Evolutionary conservation across 2,113 vertebrate genomes (phyloP), one percentile per base, ranked within the genome.

Genomic region (Nothobranchius kuhntae): DNA sequence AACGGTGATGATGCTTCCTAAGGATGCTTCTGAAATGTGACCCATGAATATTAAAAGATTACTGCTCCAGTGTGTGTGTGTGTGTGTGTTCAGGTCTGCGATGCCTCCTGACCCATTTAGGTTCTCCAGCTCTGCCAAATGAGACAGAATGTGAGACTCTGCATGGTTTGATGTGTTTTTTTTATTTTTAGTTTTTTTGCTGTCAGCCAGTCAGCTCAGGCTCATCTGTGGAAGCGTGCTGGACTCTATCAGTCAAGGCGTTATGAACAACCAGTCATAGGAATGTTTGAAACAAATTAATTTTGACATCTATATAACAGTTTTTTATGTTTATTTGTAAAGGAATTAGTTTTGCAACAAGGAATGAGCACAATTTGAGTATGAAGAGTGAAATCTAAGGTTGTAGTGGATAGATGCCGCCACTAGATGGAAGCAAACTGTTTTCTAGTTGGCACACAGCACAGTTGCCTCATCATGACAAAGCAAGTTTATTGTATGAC

Each of bases 31-130:
- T 48, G 10, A 55, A 78, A 73, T 63, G 67, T 67, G 78, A 81
- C 70, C 76, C 44, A 64, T 75, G 70, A 82, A 79, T 69, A 64
- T n/a, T 60, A 62, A 71, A 79, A 70, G 8, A 51, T 55, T 52
- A 13, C 42, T 71, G 57, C 66, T 64, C 50, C 15, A 14, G 40
- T 0, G 17, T 38, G 60, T 5, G 24, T 47, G 45, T n/a, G 44
- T 13, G 75, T 61, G 63, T 57, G 63, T 64, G 73, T 64, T 60
- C 26, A 57, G 69, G 76, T 78, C 68, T 70, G 2, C 44, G 63
- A 65, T 71, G 61, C 56, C 51, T 81, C 70, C 68, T 84, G 86
- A 88, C 86, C 86, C 82, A 88, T 58, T 88, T 88, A 58, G 35
- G 65, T 30, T 73, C 65, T 81, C 65, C 70, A 68, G 82, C 68